phyloP scores from a whole-genome alignment of 2,113 vertebrate species.

The Thamnophis sirtalis region DNA sequence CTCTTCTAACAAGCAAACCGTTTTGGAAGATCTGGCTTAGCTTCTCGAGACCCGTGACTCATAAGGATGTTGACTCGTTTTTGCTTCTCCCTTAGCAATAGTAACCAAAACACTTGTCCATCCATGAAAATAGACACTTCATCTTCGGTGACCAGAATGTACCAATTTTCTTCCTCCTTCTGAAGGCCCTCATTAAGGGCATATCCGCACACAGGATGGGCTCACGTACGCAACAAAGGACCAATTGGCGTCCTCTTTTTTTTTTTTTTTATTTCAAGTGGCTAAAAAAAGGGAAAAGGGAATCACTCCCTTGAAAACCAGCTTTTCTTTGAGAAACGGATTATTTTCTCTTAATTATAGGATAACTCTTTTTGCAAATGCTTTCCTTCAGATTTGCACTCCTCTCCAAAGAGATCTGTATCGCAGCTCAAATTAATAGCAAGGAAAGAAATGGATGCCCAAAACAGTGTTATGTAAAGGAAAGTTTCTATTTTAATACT shows the following conservation, averaged over 20 bases:
- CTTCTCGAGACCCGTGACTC: not conserved
- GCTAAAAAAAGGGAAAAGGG: not conserved
- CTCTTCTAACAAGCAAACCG: not conserved
- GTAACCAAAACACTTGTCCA: constrained; percentile 20
- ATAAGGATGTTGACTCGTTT: not conserved
- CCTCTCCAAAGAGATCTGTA: not conserved
- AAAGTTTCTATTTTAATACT: not conserved
- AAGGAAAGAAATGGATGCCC: not conserved
- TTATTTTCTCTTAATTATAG: not conserved
- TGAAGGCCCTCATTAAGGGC: constrained; percentile 20
- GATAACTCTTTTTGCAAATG: not conserved
- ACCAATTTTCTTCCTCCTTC: constrained; percentile 10
- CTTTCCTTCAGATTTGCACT: not conserved
- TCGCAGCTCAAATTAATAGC: not conserved
- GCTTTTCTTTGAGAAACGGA: not conserved
- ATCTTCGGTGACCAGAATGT: not conserved
- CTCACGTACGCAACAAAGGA: not conserved
- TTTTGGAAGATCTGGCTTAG: not conserved
- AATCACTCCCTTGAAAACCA: not conserved
- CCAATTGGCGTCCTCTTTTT: constrained; percentile 11
- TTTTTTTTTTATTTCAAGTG: not conserved
- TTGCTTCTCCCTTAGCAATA: constrained; percentile 4
- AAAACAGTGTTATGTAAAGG: not conserved
- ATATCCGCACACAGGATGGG: not conserved
- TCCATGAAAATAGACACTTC: not conserved